phyloP scores from a whole-genome alignment of 1,140 invertebrate species.

The Cherax destructor region DNA sequence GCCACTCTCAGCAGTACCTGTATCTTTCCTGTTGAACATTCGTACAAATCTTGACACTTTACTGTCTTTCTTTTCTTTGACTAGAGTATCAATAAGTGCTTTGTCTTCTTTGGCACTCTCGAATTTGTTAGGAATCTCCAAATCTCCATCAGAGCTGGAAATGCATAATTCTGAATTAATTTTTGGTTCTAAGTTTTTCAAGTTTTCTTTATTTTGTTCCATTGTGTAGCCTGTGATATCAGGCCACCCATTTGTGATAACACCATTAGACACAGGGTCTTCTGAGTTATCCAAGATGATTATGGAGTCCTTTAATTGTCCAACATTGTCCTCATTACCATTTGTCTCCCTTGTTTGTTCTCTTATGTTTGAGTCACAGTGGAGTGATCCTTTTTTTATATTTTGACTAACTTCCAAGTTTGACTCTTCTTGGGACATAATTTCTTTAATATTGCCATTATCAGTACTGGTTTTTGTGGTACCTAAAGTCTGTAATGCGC shows the following conservation, averaged over 20 bases:
- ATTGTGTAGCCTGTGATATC: neutral
- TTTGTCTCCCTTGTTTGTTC: neutral
- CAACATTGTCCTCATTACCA: neutral
- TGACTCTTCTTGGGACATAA: neutral
- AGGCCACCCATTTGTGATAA: neutral
- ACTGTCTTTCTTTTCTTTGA: constrained; percentile 44
- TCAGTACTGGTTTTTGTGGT: neutral
- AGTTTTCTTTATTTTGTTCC: neutral
- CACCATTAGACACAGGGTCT: neutral
- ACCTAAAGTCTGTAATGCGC: neutral
- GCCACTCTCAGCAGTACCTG: neutral
- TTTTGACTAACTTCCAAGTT: neutral
- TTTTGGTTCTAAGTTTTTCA: neutral
- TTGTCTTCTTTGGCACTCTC: constrained; percentile 20
- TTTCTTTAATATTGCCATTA: constrained; percentile 9
- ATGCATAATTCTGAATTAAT: neutral
- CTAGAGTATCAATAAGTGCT: constrained; percentile 34
- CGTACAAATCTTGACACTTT: constrained; percentile 54
- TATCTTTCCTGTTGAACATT: constrained; percentile 53
- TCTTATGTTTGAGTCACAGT: neutral
- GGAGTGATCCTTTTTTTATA: neutral
- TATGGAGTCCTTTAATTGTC: neutral
- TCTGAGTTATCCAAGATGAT: neutral
- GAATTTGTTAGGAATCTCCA: neutral
- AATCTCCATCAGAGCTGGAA: neutral